phyloP scores from a whole-genome alignment of 2,113 vertebrate genomes.

The Gambusia affinis region DNA sequence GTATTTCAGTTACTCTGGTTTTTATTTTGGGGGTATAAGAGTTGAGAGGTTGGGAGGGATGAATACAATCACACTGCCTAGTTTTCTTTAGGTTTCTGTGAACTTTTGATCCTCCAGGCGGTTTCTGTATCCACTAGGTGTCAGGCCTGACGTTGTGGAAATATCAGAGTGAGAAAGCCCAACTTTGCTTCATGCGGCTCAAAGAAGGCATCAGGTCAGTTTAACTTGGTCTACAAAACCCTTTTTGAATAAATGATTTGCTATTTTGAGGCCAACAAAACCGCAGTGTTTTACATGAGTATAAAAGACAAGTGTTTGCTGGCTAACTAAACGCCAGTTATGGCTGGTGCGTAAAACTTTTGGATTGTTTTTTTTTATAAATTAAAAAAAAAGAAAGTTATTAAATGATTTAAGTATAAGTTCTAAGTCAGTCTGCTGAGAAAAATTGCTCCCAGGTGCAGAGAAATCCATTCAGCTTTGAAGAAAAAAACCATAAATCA shows the following conservation, averaged over 20 bases:
- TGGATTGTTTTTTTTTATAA: conserved; percentile 9
- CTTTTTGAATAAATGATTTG: conserved; percentile 3
- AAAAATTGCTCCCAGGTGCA: conserved; percentile 39
- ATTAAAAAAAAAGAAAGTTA: background rate
- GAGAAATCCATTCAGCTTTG: conserved; percentile 63
- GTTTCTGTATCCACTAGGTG: conserved; percentile 69
- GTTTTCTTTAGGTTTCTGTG: background rate
- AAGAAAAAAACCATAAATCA: conserved; percentile 66
- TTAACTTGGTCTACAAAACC: conserved; percentile 14
- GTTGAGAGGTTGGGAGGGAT: background rate
- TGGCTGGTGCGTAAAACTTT: background rate
- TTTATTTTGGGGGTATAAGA: background rate
- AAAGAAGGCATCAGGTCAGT: conserved; percentile 5
- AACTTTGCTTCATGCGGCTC: conserved; percentile 1
- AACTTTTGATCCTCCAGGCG: conserved; percentile 5
- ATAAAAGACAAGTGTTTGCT: conserved; percentile 5
- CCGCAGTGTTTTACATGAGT: background rate
- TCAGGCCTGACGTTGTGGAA: conserved; percentile 67
- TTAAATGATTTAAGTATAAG: background rate
- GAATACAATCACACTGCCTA: background rate
- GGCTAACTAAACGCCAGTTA: background rate
- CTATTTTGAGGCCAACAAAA: conserved; percentile 1
- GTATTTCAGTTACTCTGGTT: background rate
- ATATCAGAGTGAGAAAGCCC: conserved; percentile 30
- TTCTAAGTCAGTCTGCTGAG: conserved; percentile 24